Conservation (phyloP, 1,140 invertebrate genomes). For the Matsumurasca onukii region DNA sequence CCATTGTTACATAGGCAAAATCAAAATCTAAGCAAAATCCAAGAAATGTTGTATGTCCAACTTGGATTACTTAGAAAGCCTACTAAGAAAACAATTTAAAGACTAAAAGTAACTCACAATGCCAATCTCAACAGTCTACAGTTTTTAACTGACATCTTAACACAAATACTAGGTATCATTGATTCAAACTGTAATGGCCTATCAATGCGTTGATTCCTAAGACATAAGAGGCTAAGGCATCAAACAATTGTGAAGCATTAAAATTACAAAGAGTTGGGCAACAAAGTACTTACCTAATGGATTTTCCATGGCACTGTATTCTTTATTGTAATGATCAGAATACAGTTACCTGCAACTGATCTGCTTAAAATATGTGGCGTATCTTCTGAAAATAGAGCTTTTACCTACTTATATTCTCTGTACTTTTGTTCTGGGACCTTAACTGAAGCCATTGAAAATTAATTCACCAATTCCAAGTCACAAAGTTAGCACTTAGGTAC, state of each 20-base stretch:
- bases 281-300: conserved; percentile 76
- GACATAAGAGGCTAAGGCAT: not conserved
- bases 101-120: not conserved
- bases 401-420: conserved; percentile 96
- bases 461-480: too few species aligned
- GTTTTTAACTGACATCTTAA: not conserved
- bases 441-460: conserved; percentile 83
- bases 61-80: too few species aligned
- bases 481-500: too few species aligned
- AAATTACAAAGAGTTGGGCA: too few species aligned
- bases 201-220: not conserved
- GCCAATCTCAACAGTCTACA: not conserved
- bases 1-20: too few species aligned
- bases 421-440: conserved; percentile 88
- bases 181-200: not conserved
- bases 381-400: conserved; percentile 88
- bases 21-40: too few species aligned
- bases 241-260: too few species aligned
- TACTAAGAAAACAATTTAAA: too few species aligned
- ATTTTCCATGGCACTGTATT: conserved; percentile 70
- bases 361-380: conserved; percentile 77
- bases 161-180: not conserved
- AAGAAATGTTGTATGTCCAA: too few species aligned
- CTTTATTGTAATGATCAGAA: conserved; percentile 88
- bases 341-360: conserved; percentile 82